Conservation (phyloP, 2,888 invertebrate genomes). For the Euproctis similis region DNA sequence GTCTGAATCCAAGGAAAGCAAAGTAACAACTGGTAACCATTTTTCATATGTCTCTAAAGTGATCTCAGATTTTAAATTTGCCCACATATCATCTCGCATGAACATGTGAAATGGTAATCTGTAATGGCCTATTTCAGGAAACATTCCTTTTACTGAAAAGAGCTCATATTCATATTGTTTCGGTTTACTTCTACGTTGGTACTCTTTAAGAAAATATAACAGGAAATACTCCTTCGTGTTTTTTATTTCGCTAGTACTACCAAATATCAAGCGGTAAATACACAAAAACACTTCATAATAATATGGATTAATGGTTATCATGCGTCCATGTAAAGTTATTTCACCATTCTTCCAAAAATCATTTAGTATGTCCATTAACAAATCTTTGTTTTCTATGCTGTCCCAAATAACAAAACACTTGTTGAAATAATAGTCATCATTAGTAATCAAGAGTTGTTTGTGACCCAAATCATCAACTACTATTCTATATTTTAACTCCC, state of each 20-base stretch:
- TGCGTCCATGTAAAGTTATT: conserved; percentile 57
- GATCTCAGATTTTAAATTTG: conserved; percentile 68
- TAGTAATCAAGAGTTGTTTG: conserved; percentile 41
- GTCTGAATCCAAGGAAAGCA: conserved; percentile 57
- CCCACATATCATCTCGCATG: conserved; percentile 69
- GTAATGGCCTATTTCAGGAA: conserved; percentile 68
- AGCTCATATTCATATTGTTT: conserved; percentile 69
- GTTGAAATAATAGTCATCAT: conserved; percentile 39
- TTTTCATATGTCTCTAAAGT: conserved; percentile 66
- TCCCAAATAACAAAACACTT: conserved; percentile 57
- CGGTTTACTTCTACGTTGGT: conserved; percentile 55
- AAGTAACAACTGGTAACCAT: conserved; percentile 60
- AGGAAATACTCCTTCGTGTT: conserved; percentile 59
- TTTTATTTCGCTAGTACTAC: conserved; percentile 35
- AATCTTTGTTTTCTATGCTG: conserved; percentile 55
- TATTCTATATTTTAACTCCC: conserved; percentile 60
- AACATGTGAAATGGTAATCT: conserved; percentile 67
- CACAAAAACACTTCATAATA: conserved; percentile 66
- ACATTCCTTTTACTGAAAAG: conserved; percentile 67
- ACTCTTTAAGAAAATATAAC: conserved; percentile 60
- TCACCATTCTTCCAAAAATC: conserved; percentile 71
- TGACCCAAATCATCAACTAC: conserved; percentile 44
- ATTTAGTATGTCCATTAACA: conserved; percentile 51
- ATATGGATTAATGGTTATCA: conserved; percentile 63
- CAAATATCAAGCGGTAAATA: conserved; percentile 55